Evolutionary conservation across 2,113 vertebrate genomes (phyloP).

Genomic region (Channa maculata): DNA sequence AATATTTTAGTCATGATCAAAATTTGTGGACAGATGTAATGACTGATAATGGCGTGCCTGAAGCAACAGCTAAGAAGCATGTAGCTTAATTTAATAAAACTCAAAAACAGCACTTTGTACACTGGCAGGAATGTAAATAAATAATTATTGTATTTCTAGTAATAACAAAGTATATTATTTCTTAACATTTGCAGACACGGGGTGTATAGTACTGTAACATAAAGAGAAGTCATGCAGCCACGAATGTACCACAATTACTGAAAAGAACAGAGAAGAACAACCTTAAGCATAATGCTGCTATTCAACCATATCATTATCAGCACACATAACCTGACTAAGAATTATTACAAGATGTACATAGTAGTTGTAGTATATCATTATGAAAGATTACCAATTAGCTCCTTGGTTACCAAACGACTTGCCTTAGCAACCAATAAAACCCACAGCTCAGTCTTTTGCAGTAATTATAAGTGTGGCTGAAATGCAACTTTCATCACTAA

Average conservation of each 20-base stretch:
- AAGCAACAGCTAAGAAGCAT: no score
- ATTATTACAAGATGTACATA: neutral
- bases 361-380: conserved; percentile 5
- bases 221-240: neutral
- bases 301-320: conserved; percentile 16
- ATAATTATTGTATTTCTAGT: no score
- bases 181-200: no score
- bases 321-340: neutral
- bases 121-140: no score
- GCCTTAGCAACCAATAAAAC: conserved; percentile 33
- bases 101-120: no score
- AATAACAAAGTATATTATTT: no score
- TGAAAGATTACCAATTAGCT: conserved; percentile 31
- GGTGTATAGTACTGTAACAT: neutral
- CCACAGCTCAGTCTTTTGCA: neutral
- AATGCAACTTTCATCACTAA: conserved; percentile 29
- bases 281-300: neutral
- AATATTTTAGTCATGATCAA: no score
- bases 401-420: conserved; percentile 33
- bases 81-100: no score
- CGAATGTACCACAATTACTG: neutral
- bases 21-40: no score
- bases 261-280: neutral
- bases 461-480: conserved; percentile 16
- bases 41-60: no score